Conservation (phyloP, 2,797 vertebrate genomes). For the Catostomus latipinnis region DNA sequence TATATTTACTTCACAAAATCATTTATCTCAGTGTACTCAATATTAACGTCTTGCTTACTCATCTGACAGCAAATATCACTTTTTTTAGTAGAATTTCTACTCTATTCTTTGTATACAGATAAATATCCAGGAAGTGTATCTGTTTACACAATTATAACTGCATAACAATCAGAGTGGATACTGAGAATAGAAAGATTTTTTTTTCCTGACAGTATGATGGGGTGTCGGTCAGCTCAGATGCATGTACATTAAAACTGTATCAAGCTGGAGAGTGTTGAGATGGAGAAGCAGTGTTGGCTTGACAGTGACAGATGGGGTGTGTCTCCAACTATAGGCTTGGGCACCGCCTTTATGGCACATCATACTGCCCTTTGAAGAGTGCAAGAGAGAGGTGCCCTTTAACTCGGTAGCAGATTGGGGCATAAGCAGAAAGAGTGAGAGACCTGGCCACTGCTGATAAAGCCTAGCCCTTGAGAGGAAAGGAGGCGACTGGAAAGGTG, state of each 20-base stretch:
- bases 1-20: too few relatives aligned
- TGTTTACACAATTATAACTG: slow-evolving; percentile 9
- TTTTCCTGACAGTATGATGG: slow-evolving; percentile 16
- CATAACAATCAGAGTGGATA: background rate
- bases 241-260: slow-evolving; percentile 22
- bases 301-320: slow-evolving; percentile 78
- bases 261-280: slow-evolving; percentile 52
- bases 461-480: slow-evolving; percentile 75
- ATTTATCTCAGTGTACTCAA: too few relatives aligned
- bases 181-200: slow-evolving; percentile 9
- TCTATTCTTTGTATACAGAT: background rate
- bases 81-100: background rate
- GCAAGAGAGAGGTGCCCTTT: slow-evolving; percentile 67
- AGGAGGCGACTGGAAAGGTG: slow-evolving; percentile 65
- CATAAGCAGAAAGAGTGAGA: slow-evolving; percentile 53
- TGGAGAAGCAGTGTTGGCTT: slow-evolving; percentile 51
- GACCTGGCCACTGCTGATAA: slow-evolving; percentile 72
- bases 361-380: slow-evolving; percentile 73
- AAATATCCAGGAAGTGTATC: background rate
- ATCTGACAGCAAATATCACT: background rate
- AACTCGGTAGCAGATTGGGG: slow-evolving; percentile 69
- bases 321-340: slow-evolving; percentile 69
- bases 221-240: slow-evolving; percentile 19
- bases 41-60: background rate
- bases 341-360: slow-evolving; percentile 62